phyloP scores from a whole-genome alignment of 2,113 vertebrate genomes.

The Ciconia maguari region DNA sequence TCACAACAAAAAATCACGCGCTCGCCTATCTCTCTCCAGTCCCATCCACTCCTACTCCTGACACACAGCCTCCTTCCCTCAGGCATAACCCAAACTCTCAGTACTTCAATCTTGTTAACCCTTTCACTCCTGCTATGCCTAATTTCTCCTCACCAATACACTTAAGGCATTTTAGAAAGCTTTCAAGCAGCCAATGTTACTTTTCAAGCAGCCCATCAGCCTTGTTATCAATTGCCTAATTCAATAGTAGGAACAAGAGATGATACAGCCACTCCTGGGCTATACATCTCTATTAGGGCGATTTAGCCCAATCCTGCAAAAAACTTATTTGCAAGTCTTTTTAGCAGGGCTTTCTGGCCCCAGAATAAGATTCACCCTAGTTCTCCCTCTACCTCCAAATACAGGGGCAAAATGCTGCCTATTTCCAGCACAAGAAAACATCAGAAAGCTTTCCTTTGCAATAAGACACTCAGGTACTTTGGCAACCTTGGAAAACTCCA shows the following conservation, averaged over 20 bases:
- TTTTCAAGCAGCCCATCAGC: not conserved
- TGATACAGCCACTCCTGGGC: not conserved
- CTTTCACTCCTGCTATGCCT: too few species aligned
- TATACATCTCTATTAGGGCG: not conserved
- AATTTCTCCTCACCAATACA: not conserved
- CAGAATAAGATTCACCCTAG: not conserved
- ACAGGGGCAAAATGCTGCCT: not conserved
- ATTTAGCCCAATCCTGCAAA: not conserved
- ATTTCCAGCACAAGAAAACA: slow-evolving; percentile 43
- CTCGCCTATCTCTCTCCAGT: too few species aligned
- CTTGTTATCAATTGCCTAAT: not conserved
- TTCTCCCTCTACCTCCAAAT: not conserved
- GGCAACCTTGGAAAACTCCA: slow-evolving; percentile 34
- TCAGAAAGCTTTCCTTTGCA: slow-evolving; percentile 28
- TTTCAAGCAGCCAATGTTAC: not conserved
- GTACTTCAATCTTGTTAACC: too few species aligned
- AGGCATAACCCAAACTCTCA: too few species aligned
- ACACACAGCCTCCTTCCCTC: too few species aligned
- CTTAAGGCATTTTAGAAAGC: not conserved
- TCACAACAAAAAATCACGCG: too few species aligned
- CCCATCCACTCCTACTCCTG: too few species aligned
- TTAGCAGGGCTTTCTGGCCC: not conserved
- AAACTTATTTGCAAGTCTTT: not conserved
- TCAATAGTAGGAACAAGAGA: not conserved
- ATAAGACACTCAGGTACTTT: slow-evolving; percentile 48